Conservation (phyloP, 2,888 invertebrate genomes). For the Lymantria dispar region DNA sequence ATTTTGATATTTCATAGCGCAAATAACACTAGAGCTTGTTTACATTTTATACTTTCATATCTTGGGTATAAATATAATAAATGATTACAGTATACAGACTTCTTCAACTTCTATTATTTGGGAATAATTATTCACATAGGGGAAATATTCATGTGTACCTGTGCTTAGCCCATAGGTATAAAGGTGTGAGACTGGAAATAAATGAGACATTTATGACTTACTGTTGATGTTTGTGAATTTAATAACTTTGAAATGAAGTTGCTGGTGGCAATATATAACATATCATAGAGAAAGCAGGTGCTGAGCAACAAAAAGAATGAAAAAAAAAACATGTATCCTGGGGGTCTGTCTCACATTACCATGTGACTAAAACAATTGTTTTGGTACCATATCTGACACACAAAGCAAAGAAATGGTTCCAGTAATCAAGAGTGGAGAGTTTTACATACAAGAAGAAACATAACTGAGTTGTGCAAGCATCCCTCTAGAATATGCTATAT, state of each 20-base stretch:
- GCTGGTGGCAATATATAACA: neutral
- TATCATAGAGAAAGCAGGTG: conserved; percentile 2
- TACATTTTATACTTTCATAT: no score
- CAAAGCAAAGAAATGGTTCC: conserved; percentile 20
- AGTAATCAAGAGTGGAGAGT: conserved; percentile 26
- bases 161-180: no score
- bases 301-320: conserved; percentile 4
- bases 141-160: no score
- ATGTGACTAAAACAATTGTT: conserved; percentile 1
- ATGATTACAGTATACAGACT: no score
- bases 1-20: no score
- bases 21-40: no score
- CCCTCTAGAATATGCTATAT: conserved; percentile 22
- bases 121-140: no score
- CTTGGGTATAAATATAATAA: no score
- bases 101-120: no score
- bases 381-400: conserved; percentile 16
- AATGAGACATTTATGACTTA: no score
- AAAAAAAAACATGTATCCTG: neutral
- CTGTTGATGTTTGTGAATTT: neutral
- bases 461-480: conserved; percentile 19
- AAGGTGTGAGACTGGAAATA: no score
- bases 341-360: conserved; percentile 2
- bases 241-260: neutral
- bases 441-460: conserved; percentile 27